Conservation (phyloP, 2,113 vertebrate genomes). For the Quiscalus mexicanus region DNA sequence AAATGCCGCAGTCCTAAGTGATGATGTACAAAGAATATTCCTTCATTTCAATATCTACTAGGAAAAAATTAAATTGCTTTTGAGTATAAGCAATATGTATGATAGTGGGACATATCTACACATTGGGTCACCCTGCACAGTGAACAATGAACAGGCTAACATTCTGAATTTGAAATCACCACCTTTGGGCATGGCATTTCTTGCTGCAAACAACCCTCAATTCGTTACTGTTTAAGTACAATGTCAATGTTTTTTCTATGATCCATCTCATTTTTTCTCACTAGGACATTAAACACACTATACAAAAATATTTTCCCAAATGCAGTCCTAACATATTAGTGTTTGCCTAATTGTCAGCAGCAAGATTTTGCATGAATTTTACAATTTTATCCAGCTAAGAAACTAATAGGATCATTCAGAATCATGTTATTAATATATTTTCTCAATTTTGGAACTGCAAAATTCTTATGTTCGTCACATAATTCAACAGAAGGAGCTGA, state of each 20-base stretch:
- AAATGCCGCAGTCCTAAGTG: slow-evolving; percentile 67
- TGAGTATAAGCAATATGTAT: not conserved
- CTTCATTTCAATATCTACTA: slow-evolving; percentile 39
- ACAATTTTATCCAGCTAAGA: not conserved
- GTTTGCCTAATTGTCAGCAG: not conserved
- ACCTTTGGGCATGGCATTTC: not conserved
- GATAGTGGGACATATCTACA: not conserved
- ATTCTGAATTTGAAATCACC: slow-evolving; percentile 46
- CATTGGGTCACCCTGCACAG: not conserved
- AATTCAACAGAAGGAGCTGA: not conserved
- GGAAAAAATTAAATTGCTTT: slow-evolving; percentile 28
- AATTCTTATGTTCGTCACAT: not conserved
- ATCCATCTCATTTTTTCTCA: not conserved
- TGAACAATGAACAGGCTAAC: not conserved
- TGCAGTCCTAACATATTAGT: not conserved
- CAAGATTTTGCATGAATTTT: not conserved
- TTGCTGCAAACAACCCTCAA: not conserved
- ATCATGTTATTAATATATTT: not conserved
- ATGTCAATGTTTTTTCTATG: not conserved
- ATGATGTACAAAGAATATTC: slow-evolving; percentile 36
- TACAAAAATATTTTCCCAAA: not conserved
- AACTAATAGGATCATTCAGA: not conserved
- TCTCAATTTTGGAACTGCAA: not conserved
- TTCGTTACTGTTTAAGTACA: not conserved
- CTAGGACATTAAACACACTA: not conserved